Percentiles rank a stretch among this genome's conserved stretches.
Conservation (phyloP, 2,797 vertebrate species). For the Centropyge bicolor region DNA sequence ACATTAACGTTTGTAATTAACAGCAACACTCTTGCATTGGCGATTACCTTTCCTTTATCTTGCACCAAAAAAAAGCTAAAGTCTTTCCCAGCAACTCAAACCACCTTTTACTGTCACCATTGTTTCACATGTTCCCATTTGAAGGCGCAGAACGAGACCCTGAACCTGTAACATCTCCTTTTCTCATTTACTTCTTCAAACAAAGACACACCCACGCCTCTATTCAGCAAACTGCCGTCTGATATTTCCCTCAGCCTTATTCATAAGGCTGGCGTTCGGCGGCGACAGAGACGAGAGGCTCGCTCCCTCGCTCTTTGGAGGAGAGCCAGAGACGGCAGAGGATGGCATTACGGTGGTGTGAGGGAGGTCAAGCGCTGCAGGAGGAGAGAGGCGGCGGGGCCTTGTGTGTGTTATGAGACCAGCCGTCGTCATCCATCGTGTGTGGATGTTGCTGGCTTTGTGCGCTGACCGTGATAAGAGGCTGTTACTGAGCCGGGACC, state of each 20-base stretch:
- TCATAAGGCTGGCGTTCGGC: conserved; percentile 15
- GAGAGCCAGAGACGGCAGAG: conserved; percentile 45
- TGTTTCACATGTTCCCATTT: conserved; percentile 15
- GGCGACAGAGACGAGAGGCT: conserved; percentile 28
- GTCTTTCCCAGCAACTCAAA: background rate
- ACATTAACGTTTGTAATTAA: background rate
- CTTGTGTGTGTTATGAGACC: conserved; percentile 65
- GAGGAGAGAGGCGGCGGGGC: conserved; percentile 36
- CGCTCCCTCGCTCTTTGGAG: conserved; percentile 50
- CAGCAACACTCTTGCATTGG: background rate
- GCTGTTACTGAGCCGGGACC: conserved; percentile 77
- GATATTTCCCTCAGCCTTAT: conserved; percentile 47
- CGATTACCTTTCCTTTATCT: background rate
- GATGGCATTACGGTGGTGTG: conserved; percentile 53
- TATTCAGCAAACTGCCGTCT: conserved; percentile 19
- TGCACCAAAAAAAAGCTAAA: background rate
- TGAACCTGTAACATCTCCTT: conserved; percentile 17
- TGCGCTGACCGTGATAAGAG: conserved; percentile 81
- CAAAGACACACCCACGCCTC: conserved; percentile 9
- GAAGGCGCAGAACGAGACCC: background rate
- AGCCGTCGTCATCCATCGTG: conserved; percentile 71
- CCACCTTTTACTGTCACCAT: background rate
- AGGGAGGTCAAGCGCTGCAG: conserved; percentile 73
- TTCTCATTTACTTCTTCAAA: conserved; percentile 9
- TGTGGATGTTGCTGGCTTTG: conserved; percentile 75